Evolutionary conservation across 2,888 invertebrate species (phyloP).

Genomic region (Phengaris arion): DNA sequence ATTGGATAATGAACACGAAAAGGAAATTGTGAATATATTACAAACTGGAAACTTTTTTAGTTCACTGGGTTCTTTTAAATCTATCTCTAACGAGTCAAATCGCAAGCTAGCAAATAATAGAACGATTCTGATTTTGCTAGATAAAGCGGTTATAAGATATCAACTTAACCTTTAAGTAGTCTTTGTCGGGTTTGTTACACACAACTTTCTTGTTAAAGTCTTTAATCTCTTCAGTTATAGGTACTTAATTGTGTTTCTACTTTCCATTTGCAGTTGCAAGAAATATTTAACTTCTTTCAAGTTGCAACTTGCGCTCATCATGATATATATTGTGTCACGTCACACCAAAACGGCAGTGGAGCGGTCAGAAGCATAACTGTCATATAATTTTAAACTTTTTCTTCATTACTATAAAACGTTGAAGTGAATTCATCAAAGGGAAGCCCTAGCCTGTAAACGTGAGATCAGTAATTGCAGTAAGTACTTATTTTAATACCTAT

Average conservation of each 20-base stretch:
- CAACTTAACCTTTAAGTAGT: constrained; percentile 27
- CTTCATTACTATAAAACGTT: no score
- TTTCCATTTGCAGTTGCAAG: neutral
- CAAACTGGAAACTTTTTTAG: constrained; percentile 23
- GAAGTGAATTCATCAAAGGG: no score
- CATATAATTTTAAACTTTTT: no score
- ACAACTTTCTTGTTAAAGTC: neutral
- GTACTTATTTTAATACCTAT: no score
- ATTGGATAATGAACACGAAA: no score
- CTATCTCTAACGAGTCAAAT: constrained; percentile 26
- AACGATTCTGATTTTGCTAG: constrained; percentile 31
- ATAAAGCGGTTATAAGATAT: constrained; percentile 23
- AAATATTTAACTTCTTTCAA: neutral
- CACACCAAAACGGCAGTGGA: no score
- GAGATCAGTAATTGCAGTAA: no score
- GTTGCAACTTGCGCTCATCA: neutral
- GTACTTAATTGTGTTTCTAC: neutral
- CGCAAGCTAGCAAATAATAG: constrained; percentile 34
- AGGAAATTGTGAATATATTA: neutral
- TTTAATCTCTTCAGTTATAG: neutral
- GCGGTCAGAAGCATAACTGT: no score
- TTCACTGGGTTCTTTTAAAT: neutral
- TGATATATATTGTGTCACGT: no score
- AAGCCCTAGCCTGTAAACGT: no score
- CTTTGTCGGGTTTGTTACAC: constrained; percentile 4